These are phyloP conservation scores for Marronus borbonicus DNA, from an alignment of 2,888 invertebrate species.

Conservation along the genomic window DNA sequence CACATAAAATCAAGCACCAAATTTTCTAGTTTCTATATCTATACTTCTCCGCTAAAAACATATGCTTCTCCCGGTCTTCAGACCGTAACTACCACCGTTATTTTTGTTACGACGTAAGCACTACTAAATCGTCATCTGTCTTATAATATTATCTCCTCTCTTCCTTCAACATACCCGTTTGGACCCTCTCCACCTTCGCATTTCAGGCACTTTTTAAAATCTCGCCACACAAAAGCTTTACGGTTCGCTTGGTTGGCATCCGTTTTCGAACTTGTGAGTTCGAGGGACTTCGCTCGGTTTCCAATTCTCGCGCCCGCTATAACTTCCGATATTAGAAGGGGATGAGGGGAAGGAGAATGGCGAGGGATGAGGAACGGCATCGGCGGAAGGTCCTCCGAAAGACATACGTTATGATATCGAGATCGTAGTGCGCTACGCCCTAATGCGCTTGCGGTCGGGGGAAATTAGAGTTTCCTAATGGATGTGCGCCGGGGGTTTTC, in stretches of 20 bases:
- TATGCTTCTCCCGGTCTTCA: no score
- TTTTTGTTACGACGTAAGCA: no score
- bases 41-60: no score
- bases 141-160: no score
- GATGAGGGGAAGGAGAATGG: not conserved
- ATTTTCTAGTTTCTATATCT: no score
- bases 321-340: slow-evolving; percentile 17
- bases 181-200: slow-evolving; percentile 2
- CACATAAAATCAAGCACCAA: no score
- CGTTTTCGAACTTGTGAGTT: slow-evolving; percentile 47
- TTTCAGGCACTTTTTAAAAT: slow-evolving; percentile 49
- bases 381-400: slow-evolving; percentile 22
- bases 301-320: slow-evolving; percentile 39
- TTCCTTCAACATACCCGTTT: no score
- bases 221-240: slow-evolving; percentile 56
- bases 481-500: slow-evolving; percentile 8
- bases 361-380: no score
- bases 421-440: slow-evolving; percentile 8
- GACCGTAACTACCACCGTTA: no score
- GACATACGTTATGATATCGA: slow-evolving; percentile 36
- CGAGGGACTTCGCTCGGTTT: slow-evolving; percentile 27
- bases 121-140: no score
- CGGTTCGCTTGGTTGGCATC: slow-evolving; percentile 53
- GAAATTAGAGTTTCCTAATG: slow-evolving; percentile 41
- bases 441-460: slow-evolving; percentile 29